Conservation (phyloP, 2,797 vertebrate species). For the Agapornis canus region DNA sequence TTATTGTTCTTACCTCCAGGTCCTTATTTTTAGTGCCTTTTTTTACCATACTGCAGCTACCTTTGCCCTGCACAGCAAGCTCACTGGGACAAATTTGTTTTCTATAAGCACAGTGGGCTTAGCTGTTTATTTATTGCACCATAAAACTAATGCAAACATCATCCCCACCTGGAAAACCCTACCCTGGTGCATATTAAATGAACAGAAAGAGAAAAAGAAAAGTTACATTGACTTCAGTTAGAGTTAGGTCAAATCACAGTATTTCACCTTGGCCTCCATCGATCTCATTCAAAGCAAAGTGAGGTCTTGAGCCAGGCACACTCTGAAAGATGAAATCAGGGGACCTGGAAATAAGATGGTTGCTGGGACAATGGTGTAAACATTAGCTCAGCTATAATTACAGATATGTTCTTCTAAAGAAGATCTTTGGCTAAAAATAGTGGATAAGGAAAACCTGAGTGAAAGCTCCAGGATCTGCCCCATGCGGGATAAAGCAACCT, state of each 20-base stretch:
- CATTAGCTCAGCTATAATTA: not conserved
- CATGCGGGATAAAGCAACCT: not conserved
- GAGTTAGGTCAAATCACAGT: not conserved
- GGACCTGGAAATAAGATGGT: not conserved
- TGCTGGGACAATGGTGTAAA: not conserved
- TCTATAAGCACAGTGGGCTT: not conserved
- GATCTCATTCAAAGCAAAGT: not conserved
- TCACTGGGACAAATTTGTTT: not conserved
- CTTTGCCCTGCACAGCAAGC: fast-evolving
- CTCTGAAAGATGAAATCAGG: not conserved
- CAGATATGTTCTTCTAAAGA: not conserved
- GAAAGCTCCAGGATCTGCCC: not conserved
- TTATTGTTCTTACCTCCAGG: not conserved
- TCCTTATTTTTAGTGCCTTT: fast-evolving
- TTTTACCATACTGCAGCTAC: not conserved
- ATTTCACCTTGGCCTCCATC: not conserved
- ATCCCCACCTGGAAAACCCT: not conserved
- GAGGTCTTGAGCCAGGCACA: fast-evolving
- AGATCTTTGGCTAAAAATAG: not conserved
- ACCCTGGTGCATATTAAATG: not conserved
- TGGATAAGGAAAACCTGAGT: not conserved
- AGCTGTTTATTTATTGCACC: not conserved
- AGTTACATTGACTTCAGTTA: not conserved
- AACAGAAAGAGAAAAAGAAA: not conserved
- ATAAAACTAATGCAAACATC: not conserved